Evolutionary conservation across 2,113 vertebrate species (phyloP).

Genomic region (Cyphomyrus discorhynchus): DNA sequence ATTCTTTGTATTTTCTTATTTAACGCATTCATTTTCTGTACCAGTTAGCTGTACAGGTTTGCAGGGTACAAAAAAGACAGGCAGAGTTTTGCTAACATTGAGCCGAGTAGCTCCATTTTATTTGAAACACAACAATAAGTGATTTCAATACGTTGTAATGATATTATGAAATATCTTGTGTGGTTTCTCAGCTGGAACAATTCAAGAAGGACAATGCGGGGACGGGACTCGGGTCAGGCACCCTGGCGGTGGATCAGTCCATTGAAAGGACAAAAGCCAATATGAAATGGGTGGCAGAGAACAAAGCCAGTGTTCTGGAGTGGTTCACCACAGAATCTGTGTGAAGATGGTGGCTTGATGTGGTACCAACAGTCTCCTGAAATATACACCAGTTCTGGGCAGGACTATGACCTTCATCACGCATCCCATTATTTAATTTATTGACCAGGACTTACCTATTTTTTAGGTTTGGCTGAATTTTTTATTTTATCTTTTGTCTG

Average conservation of each 20-base stretch:
- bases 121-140: background rate
- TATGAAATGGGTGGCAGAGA: constrained; percentile 73
- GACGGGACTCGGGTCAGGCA: constrained; percentile 70
- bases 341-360: background rate
- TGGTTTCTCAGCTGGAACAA: constrained; percentile 61
- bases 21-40: background rate
- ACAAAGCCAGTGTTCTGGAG: constrained; percentile 43
- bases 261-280: constrained; percentile 73
- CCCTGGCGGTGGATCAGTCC: constrained; percentile 72
- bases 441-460: background rate
- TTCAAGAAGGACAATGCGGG: constrained; percentile 62
- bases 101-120: background rate
- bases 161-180: background rate
- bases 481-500: background rate
- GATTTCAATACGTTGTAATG: background rate
- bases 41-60: background rate
- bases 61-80: background rate
- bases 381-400: background rate
- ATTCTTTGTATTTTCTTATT: background rate
- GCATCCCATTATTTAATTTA: background rate
- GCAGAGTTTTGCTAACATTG: background rate
- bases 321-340: constrained; percentile 56
- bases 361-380: background rate
- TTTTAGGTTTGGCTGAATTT: background rate
- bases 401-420: background rate